Evolutionary conservation across 1,140 invertebrate species (phyloP).

Genomic region (Semibalanus balanoides): DNA sequence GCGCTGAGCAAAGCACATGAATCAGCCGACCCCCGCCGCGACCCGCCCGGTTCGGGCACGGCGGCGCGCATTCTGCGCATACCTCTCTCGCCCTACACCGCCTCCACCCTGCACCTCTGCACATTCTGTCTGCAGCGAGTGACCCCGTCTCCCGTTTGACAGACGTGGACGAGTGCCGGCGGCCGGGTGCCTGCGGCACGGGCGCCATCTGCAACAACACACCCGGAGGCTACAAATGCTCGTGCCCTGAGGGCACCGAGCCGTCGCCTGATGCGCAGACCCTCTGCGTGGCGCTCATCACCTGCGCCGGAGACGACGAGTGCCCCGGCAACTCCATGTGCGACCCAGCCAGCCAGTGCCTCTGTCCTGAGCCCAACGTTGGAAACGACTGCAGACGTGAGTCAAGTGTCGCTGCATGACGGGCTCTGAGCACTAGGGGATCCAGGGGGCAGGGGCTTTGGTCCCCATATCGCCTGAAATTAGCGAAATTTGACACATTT

Average conservation of each 20-base stretch:
- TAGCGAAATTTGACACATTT: no score
- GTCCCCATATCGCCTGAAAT: no score
- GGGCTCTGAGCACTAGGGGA: no score
- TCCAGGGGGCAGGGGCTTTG: no score
- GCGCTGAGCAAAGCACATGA: neutral
- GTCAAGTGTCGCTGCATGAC: no score
- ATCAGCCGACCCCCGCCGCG: neutral
- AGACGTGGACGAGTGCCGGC: conserved; percentile 70
- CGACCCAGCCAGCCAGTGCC: conserved; percentile 50
- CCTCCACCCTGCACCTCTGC: neutral
- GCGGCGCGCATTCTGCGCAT: neutral
- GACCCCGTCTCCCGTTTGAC: neutral
- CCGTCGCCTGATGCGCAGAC: conserved; percentile 63
- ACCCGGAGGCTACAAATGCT: conserved; percentile 58
- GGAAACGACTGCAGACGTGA: conserved; percentile 81
- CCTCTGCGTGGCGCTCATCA: conserved; percentile 62
- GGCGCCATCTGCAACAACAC: conserved; percentile 65
- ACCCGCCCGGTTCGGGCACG: neutral
- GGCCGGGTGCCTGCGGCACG: conserved; percentile 48
- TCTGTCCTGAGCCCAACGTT: conserved; percentile 77
- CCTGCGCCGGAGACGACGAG: conserved; percentile 53
- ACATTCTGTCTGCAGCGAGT: neutral
- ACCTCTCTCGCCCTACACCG: neutral
- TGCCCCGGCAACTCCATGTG: conserved; percentile 84
- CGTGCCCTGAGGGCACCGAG: conserved; percentile 60